Evolutionary conservation across 2,113 vertebrate species (phyloP), one percentile per base, ranked within the genome.

Genomic region (Albula goreensis): DNA sequence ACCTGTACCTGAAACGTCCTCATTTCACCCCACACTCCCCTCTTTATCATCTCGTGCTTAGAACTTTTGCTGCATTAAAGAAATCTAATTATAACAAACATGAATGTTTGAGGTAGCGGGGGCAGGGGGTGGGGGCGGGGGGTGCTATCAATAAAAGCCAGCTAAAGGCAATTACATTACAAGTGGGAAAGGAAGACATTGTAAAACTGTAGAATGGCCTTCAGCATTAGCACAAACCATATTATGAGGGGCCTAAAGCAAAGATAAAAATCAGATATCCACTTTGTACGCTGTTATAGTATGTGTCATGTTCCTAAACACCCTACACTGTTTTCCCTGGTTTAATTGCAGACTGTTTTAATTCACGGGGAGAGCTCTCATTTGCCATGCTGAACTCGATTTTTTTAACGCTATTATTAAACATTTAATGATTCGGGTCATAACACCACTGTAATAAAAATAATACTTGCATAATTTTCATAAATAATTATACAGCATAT

Each of bases 61-160:
- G 25, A 78, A 66, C 78, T 41, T 17, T 56, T 70, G 78, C 25
- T 80, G 8, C 85, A 83, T 79, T 85, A 83, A 86, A 51, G 63
- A 25, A 86, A 84, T 88, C 50, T 78, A 88, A 82, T 86, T 84
- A 84, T 88, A 51, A 82, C 82, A 83, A 70, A 31, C 70, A 49
- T 11, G 41, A 56, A 22, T n/a, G 41, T 85, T 13, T 80, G 53
- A 25, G 78, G 15, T 57, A 81, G 85, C 22, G 66, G n/a, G 22
- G 60, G 79, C 51, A 48, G 19, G 57, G 25, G 66, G 22, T 78
- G 48, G 57, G 50, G 13, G 7, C 1, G 22, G 50, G 41, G 51
- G 50, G 78, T 51, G 22, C 60, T 66, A 15, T 51, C 25, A 41
- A 41, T 41, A 41, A 41, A 41, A 41, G 31, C 31, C 31, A 41